Conservation (phyloP, 2,113 vertebrate species). For the Vimba vimba region DNA sequence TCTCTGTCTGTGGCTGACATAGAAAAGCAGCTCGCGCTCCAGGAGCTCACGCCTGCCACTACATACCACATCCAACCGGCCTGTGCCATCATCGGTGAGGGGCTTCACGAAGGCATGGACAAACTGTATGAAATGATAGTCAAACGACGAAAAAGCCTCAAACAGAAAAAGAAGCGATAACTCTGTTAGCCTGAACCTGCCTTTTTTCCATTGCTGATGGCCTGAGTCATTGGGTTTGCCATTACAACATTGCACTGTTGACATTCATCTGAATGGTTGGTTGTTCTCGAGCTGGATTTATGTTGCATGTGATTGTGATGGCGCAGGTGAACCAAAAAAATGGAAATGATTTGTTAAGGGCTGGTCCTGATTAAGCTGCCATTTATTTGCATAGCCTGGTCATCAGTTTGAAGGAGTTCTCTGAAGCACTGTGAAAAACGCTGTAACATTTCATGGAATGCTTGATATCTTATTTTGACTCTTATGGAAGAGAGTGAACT, state of each 20-base stretch:
- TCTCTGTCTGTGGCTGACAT: constrained; percentile 92
- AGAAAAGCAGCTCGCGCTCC: constrained; percentile 93
- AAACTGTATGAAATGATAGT: constrained; percentile 97
- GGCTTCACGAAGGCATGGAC: constrained; percentile 97
- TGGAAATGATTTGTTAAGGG: constrained; percentile 57
- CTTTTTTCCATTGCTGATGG: constrained; percentile 19
- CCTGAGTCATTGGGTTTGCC: constrained; percentile 42
- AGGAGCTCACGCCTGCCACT: constrained; percentile 90
- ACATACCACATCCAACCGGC: constrained; percentile 94
- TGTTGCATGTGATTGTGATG: constrained; percentile 36
- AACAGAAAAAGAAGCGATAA: constrained; percentile 96
- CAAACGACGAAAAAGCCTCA: constrained; percentile 90
- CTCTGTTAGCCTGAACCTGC: constrained; percentile 25
- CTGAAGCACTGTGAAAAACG: constrained; percentile 57
- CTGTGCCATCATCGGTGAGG: constrained; percentile 96
- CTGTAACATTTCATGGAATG: constrained; percentile 49
- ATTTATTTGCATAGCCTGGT: constrained; percentile 57
- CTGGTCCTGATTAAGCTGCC: constrained; percentile 67
- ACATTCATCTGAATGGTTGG: constrained; percentile 56
- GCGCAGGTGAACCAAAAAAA: constrained; percentile 52
- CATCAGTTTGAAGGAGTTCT: constrained; percentile 56
- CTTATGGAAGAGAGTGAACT: neutral
- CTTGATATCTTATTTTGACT: constrained; percentile 40
- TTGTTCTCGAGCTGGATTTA: constrained; percentile 47
- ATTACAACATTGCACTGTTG: constrained; percentile 42